Evolutionary conservation across 2,888 invertebrate genomes (phyloP).

Genomic region (Eugnorisma glareosa): DNA sequence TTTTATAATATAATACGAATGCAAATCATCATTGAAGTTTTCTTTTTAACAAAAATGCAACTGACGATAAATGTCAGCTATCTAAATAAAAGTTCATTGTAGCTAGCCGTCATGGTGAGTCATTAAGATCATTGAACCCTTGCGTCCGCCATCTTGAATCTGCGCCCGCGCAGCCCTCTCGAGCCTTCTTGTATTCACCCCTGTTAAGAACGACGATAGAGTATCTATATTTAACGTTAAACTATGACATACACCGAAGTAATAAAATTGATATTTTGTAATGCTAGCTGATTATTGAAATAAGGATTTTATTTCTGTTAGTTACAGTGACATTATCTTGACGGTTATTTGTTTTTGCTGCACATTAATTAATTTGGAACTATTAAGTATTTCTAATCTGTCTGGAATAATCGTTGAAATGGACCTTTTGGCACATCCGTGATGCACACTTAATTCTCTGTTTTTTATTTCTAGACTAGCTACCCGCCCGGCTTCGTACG

Average conservation of each 20-base stretch:
- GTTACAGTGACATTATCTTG: neutral
- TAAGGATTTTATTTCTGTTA: neutral
- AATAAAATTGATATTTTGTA: neutral
- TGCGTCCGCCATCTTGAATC: constrained; percentile 78
- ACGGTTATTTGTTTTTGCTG: too few species aligned
- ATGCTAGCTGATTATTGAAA: neutral
- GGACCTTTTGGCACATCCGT: neutral
- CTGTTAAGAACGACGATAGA: constrained; percentile 21
- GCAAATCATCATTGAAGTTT: constrained; percentile 14
- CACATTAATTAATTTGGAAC: neutral
- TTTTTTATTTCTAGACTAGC: too few species aligned
- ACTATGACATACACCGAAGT: neutral
- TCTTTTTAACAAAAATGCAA: constrained; percentile 17
- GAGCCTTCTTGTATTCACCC: constrained; percentile 66
- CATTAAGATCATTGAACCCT: constrained; percentile 85
- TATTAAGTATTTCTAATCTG: neutral
- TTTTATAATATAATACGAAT: constrained; percentile 11
- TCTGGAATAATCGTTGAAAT: neutral
- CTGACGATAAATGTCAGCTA: constrained; percentile 26
- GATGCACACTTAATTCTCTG: neutral
- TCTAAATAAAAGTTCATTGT: constrained; percentile 75
- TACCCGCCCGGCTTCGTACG: too few species aligned
- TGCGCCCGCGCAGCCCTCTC: constrained; percentile 73
- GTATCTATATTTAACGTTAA: neutral
- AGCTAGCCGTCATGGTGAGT: constrained; percentile 81